Evolutionary conservation across 2,113 vertebrate genomes (phyloP), one percentile per base, ranked within the genome.

Genomic region (Albula goreensis): DNA sequence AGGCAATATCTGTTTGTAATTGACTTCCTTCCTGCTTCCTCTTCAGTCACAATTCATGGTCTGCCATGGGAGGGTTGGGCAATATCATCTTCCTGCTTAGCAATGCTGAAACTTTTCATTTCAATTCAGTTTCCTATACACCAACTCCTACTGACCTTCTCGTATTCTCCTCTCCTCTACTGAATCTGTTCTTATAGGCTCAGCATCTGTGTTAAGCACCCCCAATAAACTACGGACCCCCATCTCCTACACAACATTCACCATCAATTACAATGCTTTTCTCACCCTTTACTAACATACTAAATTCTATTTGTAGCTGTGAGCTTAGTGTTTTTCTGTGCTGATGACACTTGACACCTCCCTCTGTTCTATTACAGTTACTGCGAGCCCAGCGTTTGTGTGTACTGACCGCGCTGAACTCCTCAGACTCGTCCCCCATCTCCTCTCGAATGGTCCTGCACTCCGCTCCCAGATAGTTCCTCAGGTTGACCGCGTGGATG

Each of bases 401-500:
- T 56, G 48, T 78, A 93, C 95, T 57, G 87, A 99, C 98, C 85
- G 97, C 97, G 31, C 94, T 96, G 92, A 99, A 99, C 92, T 99
- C 98, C 0, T 99, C 97, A 0, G 97, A 99, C 92, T 99, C 98
- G 0, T 99, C 98, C 0, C 98, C 98, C 98, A 99, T 99, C 94
- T 99, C 98, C 87, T 99, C 98, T 7, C 98, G 95, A 66, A 97
- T 93, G 0, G 96, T 97, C 86, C 98, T 95, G 90, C 97, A 96
- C 90, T 99, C 97, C 0, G 98, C 98, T 0, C 98, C 98, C 63
- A 99, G 94, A 91, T 95, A 97, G 90, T 99, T 99, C 5, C 98
- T 94, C 85, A 99, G 96, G 91, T 99, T 99, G 92, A 99, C 98
- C 0, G 98, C 96, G 0, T 99, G 98, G 91, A 99, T 99, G 91